Evolutionary conservation across 2,797 vertebrate genomes (phyloP).

Genomic region (Eurystomus glaucurus): DNA sequence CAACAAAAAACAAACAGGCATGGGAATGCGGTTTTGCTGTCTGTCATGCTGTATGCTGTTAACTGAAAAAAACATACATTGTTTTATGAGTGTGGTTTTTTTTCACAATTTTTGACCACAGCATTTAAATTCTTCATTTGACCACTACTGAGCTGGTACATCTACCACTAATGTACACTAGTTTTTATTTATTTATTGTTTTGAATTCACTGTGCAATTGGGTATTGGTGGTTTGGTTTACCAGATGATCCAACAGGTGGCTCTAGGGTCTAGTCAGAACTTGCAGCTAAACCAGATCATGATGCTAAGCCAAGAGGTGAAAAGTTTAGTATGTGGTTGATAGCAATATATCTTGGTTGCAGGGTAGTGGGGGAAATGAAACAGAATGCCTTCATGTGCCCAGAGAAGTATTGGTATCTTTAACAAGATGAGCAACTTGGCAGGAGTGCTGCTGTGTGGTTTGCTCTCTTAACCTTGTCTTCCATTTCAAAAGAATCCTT

Average conservation of each 20-base stretch:
- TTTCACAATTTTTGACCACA: slow-evolving; percentile 55
- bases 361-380: not conserved
- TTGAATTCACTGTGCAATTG: not conserved
- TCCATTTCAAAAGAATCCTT: not conserved
- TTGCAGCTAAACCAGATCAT: not conserved
- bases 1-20: not conserved
- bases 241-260: not conserved
- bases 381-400: not conserved
- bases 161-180: not conserved
- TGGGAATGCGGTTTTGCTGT: slow-evolving; percentile 79
- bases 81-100: slow-evolving; percentile 39
- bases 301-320: not conserved
- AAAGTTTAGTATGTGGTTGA: not conserved
- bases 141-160: not conserved
- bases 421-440: not conserved
- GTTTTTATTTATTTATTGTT: slow-evolving; percentile 32
- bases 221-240: not conserved
- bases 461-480: not conserved
- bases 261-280: not conserved
- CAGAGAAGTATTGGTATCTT: not conserved
- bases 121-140: slow-evolving; percentile 45
- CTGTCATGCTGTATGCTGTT: slow-evolving; percentile 67
- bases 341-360: not conserved
- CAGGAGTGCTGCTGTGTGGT: not conserved
- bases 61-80: slow-evolving; percentile 52